Base-by-base conservation (phyloP, 2,888 invertebrate species). In the Rhyacophila evoluta region DNA sequence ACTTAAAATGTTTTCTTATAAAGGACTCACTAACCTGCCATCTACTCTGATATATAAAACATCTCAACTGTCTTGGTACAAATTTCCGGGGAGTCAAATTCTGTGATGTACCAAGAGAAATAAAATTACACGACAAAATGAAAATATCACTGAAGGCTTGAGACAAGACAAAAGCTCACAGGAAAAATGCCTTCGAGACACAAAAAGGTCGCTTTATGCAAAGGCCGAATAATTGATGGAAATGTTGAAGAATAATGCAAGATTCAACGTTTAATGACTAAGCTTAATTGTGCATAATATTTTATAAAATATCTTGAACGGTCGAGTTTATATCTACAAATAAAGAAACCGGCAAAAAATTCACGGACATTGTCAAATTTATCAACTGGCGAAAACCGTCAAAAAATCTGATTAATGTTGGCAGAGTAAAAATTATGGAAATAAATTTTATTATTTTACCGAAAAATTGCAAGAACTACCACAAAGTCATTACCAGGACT, bases 191-290 rank as follows among this genome's bases (percentile, higher is more conserved):
- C 55, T 55, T 10, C 55, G 19, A 55, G 55, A 55, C 55, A 55
- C 55, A 55, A 55, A 55, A 55, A 55, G 55, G 55, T 55, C 55
- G 25, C 19, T 55, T 55, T 55, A 55, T 55, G 55, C 55, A 19
- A 25, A 55, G 19, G 19, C 19, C 10, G 25, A 55, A 55, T 55
- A 55, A 55, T 55, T 55, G 55, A 55, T 55, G 55, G 25, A 55
- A 55, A 55, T 25, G 2, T 55, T 19, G 55, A 19, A 55, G 55
- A 55, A 55, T 55, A 55, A 55, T 55, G 55, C 55, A 55, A 19
- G 25, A 55, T 55, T 55, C 19, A 55, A 55, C 55, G 12, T 15
- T 41, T 41, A 41, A 41, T 41, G 15, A 41, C 41, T 25, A 12
- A 19, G 8, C 55, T 19, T 55, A 55, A 55, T 55, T 55, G 55